These are phyloP conservation scores for Drosophila tani DNA, from an alignment of 1,140 invertebrate genomes.

Conservation along the genomic window DNA sequence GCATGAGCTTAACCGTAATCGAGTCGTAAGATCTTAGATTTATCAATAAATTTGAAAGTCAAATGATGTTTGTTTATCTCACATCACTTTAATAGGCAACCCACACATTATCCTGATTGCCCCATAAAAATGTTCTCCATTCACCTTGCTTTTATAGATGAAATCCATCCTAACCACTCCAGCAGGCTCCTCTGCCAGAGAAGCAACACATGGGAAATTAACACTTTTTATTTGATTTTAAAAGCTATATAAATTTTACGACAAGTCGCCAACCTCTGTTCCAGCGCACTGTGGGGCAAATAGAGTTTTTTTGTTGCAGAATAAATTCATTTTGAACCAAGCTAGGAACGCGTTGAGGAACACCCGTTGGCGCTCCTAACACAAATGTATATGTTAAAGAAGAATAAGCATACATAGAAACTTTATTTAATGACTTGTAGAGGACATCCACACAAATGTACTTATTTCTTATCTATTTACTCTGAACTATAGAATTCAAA, in stretches of 20 bases:
- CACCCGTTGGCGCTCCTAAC: too few relatives aligned
- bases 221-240: constrained; percentile 82
- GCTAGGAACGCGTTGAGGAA: too few relatives aligned
- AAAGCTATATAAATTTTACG: constrained; percentile 78
- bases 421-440: too few relatives aligned
- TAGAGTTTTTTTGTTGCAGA: too few relatives aligned
- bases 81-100: constrained; percentile 53
- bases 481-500: too few relatives aligned
- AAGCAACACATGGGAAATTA: constrained; percentile 78
- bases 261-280: constrained; percentile 39
- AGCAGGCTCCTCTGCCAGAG: neutral
- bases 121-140: constrained; percentile 61
- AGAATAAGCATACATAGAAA: too few relatives aligned
- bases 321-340: too few relatives aligned
- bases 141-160: constrained; percentile 62
- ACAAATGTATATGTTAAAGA: too few relatives aligned
- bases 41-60: constrained; percentile 78
- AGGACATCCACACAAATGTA: too few relatives aligned
- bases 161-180: constrained; percentile 29
- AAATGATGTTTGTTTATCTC: constrained; percentile 46
- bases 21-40: constrained; percentile 69
- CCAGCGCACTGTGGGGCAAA: neutral
- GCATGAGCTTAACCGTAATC: constrained; percentile 28
- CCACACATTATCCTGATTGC: constrained; percentile 66
- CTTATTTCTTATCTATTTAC: too few relatives aligned